Evolutionary conservation across 1,140 invertebrate genomes (phyloP), one percentile per base, ranked within the genome.

Genomic region (Paramacrobiotus metropolitanus): DNA sequence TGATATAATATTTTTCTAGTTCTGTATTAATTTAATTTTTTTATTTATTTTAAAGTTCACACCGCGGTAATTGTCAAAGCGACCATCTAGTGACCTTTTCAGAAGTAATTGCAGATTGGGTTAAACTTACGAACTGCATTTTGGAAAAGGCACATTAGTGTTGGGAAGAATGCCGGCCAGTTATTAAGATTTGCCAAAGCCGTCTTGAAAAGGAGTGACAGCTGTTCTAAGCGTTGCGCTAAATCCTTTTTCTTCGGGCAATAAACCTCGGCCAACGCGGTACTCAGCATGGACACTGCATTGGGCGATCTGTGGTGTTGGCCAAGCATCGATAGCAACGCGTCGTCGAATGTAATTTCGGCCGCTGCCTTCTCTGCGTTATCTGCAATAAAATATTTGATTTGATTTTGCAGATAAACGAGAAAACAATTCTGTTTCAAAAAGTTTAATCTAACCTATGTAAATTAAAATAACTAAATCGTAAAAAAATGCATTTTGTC

Each of bases 361-460:
- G 15, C 15, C 4, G 48, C 48, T 20, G 28, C 4, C 15, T 55
- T 55, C 4, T 55, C 48, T 9, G 28, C 48, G 24, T 55, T 24
- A 55, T 55, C 48, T 55, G 48, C n/a, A 40, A n/a, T 40, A n/a
- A 40, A 40, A 40, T 40, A n/a, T n/a, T n/a, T n/a, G n/a, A n/a
- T n/a, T n/a, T n/a, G n/a, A n/a, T n/a, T n/a, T n/a, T n/a, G n/a
- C n/a, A n/a, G n/a, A n/a, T n/a, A n/a, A n/a, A n/a, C n/a, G n/a
- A n/a, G n/a, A n/a, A n/a, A n/a, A n/a, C n/a, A n/a, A n/a, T n/a
- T n/a, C n/a, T n/a, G n/a, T n/a, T n/a, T n/a, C n/a, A n/a, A n/a
- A n/a, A n/a, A n/a, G n/a, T n/a, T n/a, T n/a, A n/a, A n/a, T n/a
- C n/a, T n/a, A n/a, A n/a, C n/a, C n/a, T n/a, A n/a, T n/a, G n/a